A percentile compares a stretch with the other conserved stretches of the same genome.
Conservation (phyloP, 2,888 invertebrate species). For the Drosophila peninsularis region DNA sequence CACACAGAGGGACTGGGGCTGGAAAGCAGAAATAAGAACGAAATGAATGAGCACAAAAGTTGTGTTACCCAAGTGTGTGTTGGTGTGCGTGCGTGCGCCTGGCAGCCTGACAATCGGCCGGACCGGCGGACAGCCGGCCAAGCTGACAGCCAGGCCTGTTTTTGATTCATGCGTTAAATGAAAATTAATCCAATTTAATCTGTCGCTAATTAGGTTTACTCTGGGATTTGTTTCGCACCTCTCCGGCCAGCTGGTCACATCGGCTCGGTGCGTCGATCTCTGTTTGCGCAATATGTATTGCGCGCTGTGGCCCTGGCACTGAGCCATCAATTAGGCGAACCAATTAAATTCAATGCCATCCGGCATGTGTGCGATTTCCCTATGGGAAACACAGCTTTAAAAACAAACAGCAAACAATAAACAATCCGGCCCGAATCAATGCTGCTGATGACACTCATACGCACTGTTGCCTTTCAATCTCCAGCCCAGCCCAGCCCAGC, state of each 20-base stretch:
- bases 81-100: slow-evolving; percentile 35
- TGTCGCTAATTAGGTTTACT: slow-evolving; percentile 81
- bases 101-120: slow-evolving; percentile 45
- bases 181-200: slow-evolving; percentile 81
- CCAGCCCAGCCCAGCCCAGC: slow-evolving; percentile 9
- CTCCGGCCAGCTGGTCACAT: slow-evolving; percentile 41
- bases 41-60: slow-evolving; percentile 29
- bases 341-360: slow-evolving; percentile 43
- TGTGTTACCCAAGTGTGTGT: slow-evolving; percentile 20
- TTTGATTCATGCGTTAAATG: slow-evolving; percentile 81
- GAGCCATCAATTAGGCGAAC: slow-evolving; percentile 49
- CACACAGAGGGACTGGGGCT: neutral
- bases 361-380: neutral
- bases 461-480: slow-evolving; percentile 73
- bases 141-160: slow-evolving; percentile 47
- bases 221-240: slow-evolving; percentile 79
- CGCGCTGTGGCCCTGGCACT: slow-evolving; percentile 20
- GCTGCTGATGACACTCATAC: slow-evolving; percentile 77
- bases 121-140: slow-evolving; percentile 20
- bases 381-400: slow-evolving; percentile 25
- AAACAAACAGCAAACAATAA: slow-evolving; percentile 3
- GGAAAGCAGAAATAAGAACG: slow-evolving; percentile 33
- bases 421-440: slow-evolving; percentile 60
- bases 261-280: slow-evolving; percentile 37
- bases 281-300: slow-evolving; percentile 21